Evolutionary conservation across 2,113 vertebrate genomes (phyloP), one percentile per base, ranked within the genome.

Genomic region (Tiliqua scincoides): DNA sequence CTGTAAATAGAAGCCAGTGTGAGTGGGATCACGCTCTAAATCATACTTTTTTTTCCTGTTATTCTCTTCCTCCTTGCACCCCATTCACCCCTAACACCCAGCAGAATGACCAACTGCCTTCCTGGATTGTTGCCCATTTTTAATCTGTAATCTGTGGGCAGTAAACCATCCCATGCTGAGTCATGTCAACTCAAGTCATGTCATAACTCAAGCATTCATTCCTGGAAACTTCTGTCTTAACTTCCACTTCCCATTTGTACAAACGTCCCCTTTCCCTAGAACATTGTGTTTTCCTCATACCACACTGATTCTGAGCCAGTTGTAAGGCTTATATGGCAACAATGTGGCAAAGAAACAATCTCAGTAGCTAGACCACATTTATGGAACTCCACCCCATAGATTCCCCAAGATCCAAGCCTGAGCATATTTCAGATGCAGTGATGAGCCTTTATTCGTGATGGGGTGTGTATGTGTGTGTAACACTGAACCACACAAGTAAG

Each of bases 111-210:
- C 79, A 57, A 67, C 25, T 88, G 32, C 76, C 92, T 89, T 89
- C 17, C 10, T 82, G 85, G 88, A n/a, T 83, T 85, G 40, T 63
- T 37, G 61, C 27, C 35, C 52, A 12, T 40, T 75, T 84, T 65
- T 63, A 54, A 37, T 57, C n/a, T 4, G 0, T 0, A 1, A 30
- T 43, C 0, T 0, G 2, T 62, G 74, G 43, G 88, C 93, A 91
- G 90, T 79, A 91, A 83, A 90, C 70, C 91, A 83, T 87, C 78
- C 54, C 57, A 59, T 85, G 89, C 88, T 84, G 83, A 93, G 87
- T 93, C 93, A 91, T 62, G 6, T 37, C 4, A 4, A 72, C 59
- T n/a, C n/a, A n/a, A 37, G 0, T 84, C 71, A n/a, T n/a, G n/a
- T 75, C 43, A 21, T 11, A 21, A 8, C 85, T 85, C 83, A 74